A percentile compares a stretch with the other conserved stretches of the same genome.
phyloP scores from a whole-genome alignment of 2,113 vertebrate genomes.

The Sebastes fasciatus region DNA sequence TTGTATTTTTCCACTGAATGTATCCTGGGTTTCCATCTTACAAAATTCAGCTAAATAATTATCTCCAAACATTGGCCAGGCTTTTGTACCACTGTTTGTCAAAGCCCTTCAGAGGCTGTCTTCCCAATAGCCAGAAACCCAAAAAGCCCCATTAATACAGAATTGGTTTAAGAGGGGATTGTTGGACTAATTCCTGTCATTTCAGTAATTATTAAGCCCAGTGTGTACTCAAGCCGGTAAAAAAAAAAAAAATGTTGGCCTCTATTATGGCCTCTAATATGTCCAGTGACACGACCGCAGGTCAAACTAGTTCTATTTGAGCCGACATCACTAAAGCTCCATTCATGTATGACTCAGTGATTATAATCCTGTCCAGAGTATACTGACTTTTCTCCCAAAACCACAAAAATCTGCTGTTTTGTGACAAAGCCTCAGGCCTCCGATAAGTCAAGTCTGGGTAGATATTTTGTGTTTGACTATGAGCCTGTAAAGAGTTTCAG shows the following conservation, averaged over 20 bases:
- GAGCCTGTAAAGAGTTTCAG: neutral
- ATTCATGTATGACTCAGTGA: neutral
- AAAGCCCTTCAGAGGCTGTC: constrained; percentile 25
- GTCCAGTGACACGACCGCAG: neutral
- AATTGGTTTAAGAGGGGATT: constrained; percentile 13
- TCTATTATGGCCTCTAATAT: constrained; percentile 15
- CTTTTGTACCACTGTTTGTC: constrained; percentile 18
- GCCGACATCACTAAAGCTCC: neutral
- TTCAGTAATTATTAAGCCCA: constrained; percentile 31
- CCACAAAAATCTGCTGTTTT: too few relatives aligned
- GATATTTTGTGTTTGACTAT: neutral
- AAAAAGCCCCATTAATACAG: constrained; percentile 5
- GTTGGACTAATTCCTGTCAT: constrained; percentile 29
- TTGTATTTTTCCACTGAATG: neutral
- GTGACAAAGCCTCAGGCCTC: neutral
- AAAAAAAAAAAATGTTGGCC: neutral
- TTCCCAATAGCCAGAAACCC: constrained; percentile 3
- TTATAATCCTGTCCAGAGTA: neutral
- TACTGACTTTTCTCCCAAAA: neutral
- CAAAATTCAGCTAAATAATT: constrained; percentile 19
- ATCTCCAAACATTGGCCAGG: constrained; percentile 1
- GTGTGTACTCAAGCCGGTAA: constrained; percentile 1
- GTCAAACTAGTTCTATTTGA: neutral
- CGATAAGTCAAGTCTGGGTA: neutral
- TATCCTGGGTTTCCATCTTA: neutral